phyloP scores from a whole-genome alignment of 2,113 vertebrate genomes.

The Rhabdornis inornatus region DNA sequence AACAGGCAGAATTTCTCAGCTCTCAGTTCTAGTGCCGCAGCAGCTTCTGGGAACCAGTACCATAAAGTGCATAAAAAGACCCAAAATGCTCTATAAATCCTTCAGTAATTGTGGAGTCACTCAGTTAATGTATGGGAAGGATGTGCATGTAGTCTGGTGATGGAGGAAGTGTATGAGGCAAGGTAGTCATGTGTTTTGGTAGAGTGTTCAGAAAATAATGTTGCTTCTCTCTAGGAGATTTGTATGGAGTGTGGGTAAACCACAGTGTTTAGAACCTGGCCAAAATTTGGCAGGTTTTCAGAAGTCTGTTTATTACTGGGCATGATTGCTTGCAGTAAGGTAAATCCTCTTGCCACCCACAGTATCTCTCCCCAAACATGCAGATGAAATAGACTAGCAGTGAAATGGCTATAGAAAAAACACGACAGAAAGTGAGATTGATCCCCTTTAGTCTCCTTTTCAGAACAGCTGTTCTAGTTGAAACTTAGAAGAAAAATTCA shows the following conservation, averaged over 20 bases:
- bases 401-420: not conserved
- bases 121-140: not conserved
- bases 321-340: not conserved
- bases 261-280: not conserved
- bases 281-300: not conserved
- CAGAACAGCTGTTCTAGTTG: slow-evolving; percentile 2
- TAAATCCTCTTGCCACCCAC: not conserved
- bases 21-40: not conserved
- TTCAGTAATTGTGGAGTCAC: not conserved
- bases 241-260: not conserved
- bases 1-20: not conserved
- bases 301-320: not conserved
- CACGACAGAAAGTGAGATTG: not conserved
- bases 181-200: not conserved
- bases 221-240: not conserved
- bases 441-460: not conserved
- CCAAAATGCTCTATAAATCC: not conserved
- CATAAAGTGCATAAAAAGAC: not conserved
- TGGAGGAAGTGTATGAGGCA: not conserved
- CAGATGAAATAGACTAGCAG: not conserved
- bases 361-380: not conserved
- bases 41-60: not conserved
- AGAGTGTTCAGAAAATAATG: not conserved
- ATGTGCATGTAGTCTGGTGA: not conserved
- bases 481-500: not conserved